Evolutionary conservation across 2,888 invertebrate species (phyloP).

Genomic region (Hemaris fuciformis): DNA sequence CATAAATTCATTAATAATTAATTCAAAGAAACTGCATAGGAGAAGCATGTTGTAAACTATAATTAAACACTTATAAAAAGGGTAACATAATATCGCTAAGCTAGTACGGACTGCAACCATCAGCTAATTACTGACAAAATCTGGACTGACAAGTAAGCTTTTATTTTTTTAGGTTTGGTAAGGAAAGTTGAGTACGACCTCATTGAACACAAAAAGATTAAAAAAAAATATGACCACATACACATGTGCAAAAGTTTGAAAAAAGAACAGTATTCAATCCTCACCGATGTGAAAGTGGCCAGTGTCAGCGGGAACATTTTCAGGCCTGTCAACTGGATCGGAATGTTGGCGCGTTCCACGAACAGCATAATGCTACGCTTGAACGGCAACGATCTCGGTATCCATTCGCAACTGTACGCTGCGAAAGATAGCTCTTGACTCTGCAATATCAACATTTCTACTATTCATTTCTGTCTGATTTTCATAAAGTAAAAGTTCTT

Average conservation of each 20-base stretch:
- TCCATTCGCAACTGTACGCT: constrained; percentile 60
- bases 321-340: constrained; percentile 48
- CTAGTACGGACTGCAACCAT: too few relatives aligned
- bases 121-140: too few relatives aligned
- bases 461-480: not conserved
- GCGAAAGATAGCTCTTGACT: constrained; percentile 49
- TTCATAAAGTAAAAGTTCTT: not conserved
- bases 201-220: too few relatives aligned
- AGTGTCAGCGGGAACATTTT: constrained; percentile 58
- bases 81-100: too few relatives aligned
- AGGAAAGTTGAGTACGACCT: too few relatives aligned
- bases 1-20: too few relatives aligned
- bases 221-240: not conserved
- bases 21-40: too few relatives aligned
- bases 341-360: constrained; percentile 47
- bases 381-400: constrained; percentile 46
- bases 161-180: too few relatives aligned
- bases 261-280: constrained; percentile 8
- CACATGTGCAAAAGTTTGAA: too few relatives aligned
- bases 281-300: constrained; percentile 54
- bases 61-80: too few relatives aligned
- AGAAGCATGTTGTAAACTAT: too few relatives aligned
- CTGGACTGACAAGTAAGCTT: too few relatives aligned
- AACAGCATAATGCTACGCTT: constrained; percentile 51
- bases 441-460: constrained; percentile 33